Conservation (phyloP, 1,140 invertebrate genomes). For the Campoletis sonorensis region DNA sequence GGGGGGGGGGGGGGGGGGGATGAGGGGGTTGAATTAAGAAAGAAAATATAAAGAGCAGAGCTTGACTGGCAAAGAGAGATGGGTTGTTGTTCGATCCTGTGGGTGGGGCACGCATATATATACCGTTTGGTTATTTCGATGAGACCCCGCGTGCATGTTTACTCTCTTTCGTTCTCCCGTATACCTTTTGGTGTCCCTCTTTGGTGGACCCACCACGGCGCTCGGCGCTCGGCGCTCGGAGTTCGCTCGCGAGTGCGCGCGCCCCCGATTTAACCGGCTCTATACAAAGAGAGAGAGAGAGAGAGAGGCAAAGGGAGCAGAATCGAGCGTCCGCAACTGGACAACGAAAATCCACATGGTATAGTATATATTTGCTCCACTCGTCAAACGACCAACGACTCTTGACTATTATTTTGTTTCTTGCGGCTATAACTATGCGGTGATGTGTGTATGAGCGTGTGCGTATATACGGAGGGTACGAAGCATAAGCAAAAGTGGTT, state of each 20-base stretch:
- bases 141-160: slow-evolving; percentile 33
- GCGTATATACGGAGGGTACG: slow-evolving; percentile 20
- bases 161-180: slow-evolving; percentile 28
- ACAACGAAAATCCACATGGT: background rate
- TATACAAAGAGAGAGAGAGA: no score
- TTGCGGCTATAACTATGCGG: slow-evolving; percentile 4
- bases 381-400: slow-evolving; percentile 24
- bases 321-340: background rate
- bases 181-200: background rate
- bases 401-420: slow-evolving; percentile 12
- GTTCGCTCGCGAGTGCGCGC: background rate
- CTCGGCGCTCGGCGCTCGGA: background rate
- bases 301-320: no score
- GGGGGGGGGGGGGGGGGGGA: background rate
- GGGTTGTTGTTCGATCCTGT: slow-evolving; percentile 11
- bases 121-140: slow-evolving; percentile 22
- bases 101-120: background rate
- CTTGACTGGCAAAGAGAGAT: slow-evolving; percentile 7
- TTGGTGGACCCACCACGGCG: slow-evolving; percentile 27
- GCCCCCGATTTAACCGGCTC: slow-evolving; percentile 17
- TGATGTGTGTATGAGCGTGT: background rate
- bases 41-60: slow-evolving; percentile 33
- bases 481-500: slow-evolving; percentile 37
- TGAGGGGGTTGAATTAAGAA: background rate
- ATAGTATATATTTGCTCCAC: background rate